Base-by-base conservation (phyloP, 2,113 vertebrate genomes). In the Platichthys flesus region DNA sequence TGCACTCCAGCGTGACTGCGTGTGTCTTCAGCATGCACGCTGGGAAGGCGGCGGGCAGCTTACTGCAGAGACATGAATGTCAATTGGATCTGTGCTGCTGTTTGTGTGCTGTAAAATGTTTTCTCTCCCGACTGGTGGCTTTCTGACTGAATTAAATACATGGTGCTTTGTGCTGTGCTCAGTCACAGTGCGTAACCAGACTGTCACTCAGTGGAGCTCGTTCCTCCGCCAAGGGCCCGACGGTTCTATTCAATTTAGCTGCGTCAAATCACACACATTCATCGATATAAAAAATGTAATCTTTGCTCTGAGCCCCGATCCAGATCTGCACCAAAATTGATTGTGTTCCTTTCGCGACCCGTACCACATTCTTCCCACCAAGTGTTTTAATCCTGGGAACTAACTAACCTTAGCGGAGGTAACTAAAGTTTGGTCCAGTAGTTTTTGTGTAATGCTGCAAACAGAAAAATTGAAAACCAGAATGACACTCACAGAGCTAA, bases 41-140 rank as follows among this genome's bases (percentile, higher is more conserved):
- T 67, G 78, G 64, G 67, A 79, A 73, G 49, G 71, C 26, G 73
- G 75, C 67, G 73, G 54, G 71, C 26, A 78, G 75, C 67, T 74
- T 67, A 55, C 69, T 62, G 63, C 71, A 54, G 72, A 61, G 56
- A 28, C 45, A 9, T 62, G 59, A 72, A 81, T 77, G 69, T 70
- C 55, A 80, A 67, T 82, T 23, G 24, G 52, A 67, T 12, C n/a
- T 76, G 76, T 79, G 62, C 79, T 78, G 58, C 26, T 52, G 18
- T 16, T 66, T 47, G 45, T 47, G 45, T 31, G 45, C 45, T 51
- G 47, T 51, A 20, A 23, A 66, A 58, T 35, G 57, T 59, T 60
- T 76, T 57, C 54, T 71, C 35, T 62, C 69, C 68, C 60, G 4
- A 52, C 57, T 21, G 16, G 21, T 28, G 26, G 49, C 57, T 59